Evolutionary conservation across 2,113 vertebrate genomes (phyloP).

Genomic region (Grammomys surdaster): DNA sequence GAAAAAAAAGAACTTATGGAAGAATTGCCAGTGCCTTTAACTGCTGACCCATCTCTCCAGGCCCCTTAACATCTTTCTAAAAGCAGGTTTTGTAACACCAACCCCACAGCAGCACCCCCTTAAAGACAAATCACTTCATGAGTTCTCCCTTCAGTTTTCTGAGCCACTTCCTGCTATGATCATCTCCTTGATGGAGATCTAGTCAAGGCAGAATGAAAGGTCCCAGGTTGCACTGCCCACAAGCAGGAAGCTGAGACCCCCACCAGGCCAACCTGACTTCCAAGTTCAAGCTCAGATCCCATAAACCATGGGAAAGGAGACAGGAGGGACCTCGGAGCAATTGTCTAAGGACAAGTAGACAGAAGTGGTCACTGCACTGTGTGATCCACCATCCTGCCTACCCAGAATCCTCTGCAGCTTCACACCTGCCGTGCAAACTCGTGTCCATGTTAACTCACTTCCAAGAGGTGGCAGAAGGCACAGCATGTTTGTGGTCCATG

Average conservation of each 20-base stretch:
- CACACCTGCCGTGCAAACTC: too few relatives aligned
- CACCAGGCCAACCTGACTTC: neutral
- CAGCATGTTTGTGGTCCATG: neutral
- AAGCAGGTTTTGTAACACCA: neutral
- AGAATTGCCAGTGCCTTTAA: neutral
- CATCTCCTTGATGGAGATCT: neutral
- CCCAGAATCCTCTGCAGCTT: neutral
- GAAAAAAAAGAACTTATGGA: neutral
- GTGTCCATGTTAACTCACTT: neutral
- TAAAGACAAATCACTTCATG: neutral
- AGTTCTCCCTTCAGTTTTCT: neutral
- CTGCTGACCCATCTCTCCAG: neutral
- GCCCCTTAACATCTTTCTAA: neutral
- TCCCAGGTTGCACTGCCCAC: accelerated
- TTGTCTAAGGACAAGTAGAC: neutral
- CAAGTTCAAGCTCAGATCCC: neutral
- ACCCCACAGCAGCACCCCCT: neutral
- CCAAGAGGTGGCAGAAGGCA: neutral
- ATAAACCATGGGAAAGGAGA: neutral
- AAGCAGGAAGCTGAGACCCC: neutral
- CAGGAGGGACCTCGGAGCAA: neutral
- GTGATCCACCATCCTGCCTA: neutral
- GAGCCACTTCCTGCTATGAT: neutral
- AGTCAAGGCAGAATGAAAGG: neutral
- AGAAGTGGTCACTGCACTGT: neutral